Evolutionary conservation across 1,140 invertebrate species (phyloP).

Genomic region (Coelopa frigida): DNA sequence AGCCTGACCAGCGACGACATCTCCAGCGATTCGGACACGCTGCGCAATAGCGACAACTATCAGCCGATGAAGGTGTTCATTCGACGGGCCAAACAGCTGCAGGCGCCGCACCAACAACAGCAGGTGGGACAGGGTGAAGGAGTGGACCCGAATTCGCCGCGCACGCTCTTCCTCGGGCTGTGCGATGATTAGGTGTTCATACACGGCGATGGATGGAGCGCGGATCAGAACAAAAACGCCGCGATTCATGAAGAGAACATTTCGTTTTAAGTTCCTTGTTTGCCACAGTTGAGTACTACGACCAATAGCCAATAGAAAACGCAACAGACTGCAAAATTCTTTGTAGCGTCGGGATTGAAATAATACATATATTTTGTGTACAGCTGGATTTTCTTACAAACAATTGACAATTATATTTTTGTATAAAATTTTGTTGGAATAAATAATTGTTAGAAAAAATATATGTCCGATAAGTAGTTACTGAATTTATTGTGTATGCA

Average conservation of each 20-base stretch:
- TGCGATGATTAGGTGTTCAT: constrained; percentile 11
- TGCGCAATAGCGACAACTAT: constrained; percentile 10
- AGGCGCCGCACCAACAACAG: not conserved
- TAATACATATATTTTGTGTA: constrained; percentile 5
- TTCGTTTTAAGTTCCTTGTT: too few species aligned
- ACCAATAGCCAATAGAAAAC: too few species aligned
- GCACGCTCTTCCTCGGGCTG: constrained; percentile 19
- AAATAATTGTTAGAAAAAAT: constrained; percentile 7
- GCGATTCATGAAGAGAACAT: too few species aligned
- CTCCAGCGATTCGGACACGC: constrained; percentile 15
- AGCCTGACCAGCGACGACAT: constrained; percentile 11
- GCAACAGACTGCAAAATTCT: constrained; percentile 9
- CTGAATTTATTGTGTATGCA: too few species aligned
- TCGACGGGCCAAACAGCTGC: constrained; percentile 18
- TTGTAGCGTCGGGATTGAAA: constrained; percentile 4
- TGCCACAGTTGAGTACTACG: too few species aligned
- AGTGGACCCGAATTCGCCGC: constrained; percentile 20
- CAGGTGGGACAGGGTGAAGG: constrained; percentile 6
- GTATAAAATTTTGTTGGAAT: constrained; percentile 8
- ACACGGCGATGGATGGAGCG: too few species aligned
- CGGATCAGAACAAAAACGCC: too few species aligned
- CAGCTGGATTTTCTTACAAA: not conserved
- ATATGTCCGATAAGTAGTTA: too few species aligned
- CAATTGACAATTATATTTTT: not conserved
- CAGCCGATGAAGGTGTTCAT: constrained; percentile 27